Evolutionary conservation across 92 coral and sea anemone genomes (phyloP).

Genomic region (Parazoanthus atlanticus): DNA sequence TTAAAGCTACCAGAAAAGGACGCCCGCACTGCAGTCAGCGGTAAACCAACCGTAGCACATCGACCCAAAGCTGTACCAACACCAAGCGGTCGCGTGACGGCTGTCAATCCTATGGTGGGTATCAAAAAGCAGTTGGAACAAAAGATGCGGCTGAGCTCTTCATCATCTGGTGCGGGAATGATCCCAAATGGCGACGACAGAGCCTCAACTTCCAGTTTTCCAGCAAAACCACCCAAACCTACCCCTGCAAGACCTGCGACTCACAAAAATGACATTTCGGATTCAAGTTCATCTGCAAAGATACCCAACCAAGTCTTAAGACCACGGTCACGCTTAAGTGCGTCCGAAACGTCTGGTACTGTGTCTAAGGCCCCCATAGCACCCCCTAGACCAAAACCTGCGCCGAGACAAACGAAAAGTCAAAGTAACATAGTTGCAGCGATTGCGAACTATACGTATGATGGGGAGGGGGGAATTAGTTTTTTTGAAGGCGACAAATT

Average conservation of each 20-base stretch:
- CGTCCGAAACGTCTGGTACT: neutral
- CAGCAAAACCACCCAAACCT: constrained; percentile 9
- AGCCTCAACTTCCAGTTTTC: neutral
- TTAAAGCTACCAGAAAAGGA: constrained; percentile 6
- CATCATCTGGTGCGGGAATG: neutral
- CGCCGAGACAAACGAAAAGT: neutral
- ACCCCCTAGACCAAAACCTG: constrained; percentile 48
- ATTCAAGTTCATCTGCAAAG: neutral
- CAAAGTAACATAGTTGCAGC: constrained; percentile 43
- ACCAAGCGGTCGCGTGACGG: constrained; percentile 1
- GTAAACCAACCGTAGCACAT: constrained; percentile 7
- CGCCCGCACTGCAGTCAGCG: neutral
- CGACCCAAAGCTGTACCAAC: constrained; percentile 14
- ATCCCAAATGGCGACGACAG: neutral
- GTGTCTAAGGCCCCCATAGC: constrained; percentile 30
- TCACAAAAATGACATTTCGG: constrained; percentile 8
- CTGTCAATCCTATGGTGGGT: constrained; percentile 10
- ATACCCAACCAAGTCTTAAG: constrained; percentile 35
- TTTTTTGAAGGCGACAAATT: constrained; percentile 80
- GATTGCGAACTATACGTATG: constrained; percentile 57
- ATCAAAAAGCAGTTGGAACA: constrained; percentile 30
- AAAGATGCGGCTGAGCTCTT: constrained; percentile 15
- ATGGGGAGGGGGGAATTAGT: constrained; percentile 63
- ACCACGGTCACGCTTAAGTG: constrained; percentile 31
- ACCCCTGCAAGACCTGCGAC: neutral